These are phyloP conservation scores for Cacajao melanocephalus DNA, from an alignment of 2,797 vertebrate genomes.

Conservation along the genomic window DNA sequence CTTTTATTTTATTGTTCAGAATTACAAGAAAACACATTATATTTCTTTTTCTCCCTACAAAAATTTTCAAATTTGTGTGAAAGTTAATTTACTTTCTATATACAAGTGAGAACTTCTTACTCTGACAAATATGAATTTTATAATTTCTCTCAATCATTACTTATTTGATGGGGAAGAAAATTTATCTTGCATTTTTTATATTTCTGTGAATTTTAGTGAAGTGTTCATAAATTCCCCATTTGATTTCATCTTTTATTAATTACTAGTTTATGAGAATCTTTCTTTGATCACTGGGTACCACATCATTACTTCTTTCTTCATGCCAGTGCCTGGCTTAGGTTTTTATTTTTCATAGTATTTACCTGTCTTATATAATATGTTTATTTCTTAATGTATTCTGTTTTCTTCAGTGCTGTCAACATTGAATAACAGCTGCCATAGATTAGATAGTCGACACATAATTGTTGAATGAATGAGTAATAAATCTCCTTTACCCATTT, in stretches of 20 bases:
- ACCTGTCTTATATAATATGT: not conserved
- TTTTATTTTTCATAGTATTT: not conserved
- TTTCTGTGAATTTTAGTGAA: not conserved
- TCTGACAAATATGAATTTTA: not conserved
- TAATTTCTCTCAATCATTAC: not conserved
- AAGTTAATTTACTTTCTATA: slow-evolving; percentile 2
- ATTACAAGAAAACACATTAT: not conserved
- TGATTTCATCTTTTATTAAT: not conserved
- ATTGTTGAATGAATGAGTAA: not conserved
- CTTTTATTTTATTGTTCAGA: not conserved
- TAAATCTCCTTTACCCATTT: not conserved
- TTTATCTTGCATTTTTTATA: not conserved
- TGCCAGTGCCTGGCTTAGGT: not conserved
- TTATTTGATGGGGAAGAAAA: not conserved
- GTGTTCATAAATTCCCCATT: not conserved
- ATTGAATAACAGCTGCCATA: not conserved
- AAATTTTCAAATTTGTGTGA: not conserved
- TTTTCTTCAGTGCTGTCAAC: not conserved
- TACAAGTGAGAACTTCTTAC: not conserved
- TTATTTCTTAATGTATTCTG: not conserved
- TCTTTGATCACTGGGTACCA: not conserved
- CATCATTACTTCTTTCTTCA: not conserved
- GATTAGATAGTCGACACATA: not conserved
- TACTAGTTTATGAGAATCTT: not conserved
- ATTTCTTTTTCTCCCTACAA: not conserved